Evolutionary conservation across 2,888 invertebrate species (phyloP).

Genomic region (Isotomurus palustris): DNA sequence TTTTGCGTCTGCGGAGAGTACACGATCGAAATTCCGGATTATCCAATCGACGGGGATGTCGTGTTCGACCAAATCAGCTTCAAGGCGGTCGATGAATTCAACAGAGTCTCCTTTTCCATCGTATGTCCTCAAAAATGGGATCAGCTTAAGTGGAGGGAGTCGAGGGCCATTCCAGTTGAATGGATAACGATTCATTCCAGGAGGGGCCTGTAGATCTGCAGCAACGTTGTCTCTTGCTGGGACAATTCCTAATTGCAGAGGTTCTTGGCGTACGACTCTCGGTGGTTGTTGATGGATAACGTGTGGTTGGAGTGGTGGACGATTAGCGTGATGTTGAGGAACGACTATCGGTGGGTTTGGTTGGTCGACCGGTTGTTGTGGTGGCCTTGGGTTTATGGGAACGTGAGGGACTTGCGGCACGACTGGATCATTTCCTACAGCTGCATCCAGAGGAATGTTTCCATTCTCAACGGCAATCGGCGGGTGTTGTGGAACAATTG

Average conservation of each 20-base stretch:
- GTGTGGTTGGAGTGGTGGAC: background rate
- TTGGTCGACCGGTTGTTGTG: too few species aligned
- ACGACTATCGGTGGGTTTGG: background rate
- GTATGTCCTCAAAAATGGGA: background rate
- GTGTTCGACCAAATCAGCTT: background rate
- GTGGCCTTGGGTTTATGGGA: too few species aligned
- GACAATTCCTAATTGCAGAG: too few species aligned
- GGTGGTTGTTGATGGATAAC: background rate
- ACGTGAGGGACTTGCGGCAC: too few species aligned
- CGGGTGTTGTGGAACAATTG: background rate
- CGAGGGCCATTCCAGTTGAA: too few species aligned
- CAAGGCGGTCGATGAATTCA: background rate
- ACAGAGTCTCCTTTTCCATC: conserved; percentile 2
- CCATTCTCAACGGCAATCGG: too few species aligned
- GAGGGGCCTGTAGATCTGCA: too few species aligned
- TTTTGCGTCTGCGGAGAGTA: background rate
- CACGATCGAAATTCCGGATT: background rate
- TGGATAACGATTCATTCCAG: too few species aligned
- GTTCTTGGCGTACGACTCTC: too few species aligned
- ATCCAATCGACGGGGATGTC: background rate
- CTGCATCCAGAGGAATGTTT: too few species aligned
- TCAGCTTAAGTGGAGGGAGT: background rate
- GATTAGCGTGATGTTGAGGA: background rate
- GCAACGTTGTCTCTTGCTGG: too few species aligned
- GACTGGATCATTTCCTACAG: too few species aligned